Evolutionary conservation across 2,797 vertebrate species (phyloP), one percentile per base, ranked within the genome.

Genomic region (Cyprinella venusta): DNA sequence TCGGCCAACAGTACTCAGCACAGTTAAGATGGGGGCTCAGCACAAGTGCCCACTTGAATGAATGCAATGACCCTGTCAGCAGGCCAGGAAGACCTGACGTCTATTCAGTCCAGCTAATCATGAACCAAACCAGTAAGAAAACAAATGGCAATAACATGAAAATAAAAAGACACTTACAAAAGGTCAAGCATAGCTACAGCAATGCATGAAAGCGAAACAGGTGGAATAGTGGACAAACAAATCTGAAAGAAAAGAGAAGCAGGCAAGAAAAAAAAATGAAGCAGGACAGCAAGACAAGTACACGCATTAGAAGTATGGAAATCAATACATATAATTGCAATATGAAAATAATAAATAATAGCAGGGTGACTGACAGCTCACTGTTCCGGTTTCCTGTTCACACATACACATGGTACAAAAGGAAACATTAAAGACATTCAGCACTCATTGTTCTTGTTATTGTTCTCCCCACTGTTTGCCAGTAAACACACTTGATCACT

Each of bases 1-100:
- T 81, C 4, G 85, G 87, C 84, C 52, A 48, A 3, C 83, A 13
- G 2, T 8, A 79, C 88, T 92, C 90, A 92, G 90, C 91, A 89
- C 78, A 90, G 90, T 64, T 80, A 81, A 78, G 71, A 88, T 61
- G 64, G 83, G 86, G 54, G 77, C 90, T 91, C 91, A 91, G 91
- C 91, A 91, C 79, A 89, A 91, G 86, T 88, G 84, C 81, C 40
- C 0, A n/a, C 42, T 80, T 70, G 45, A 76, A 91, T 89, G 72
- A 89, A 86, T 50, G 40, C 6, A 72, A 54, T 33, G 8, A 65
- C 59, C n/a, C 40, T 26, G 38, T 81, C 50, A 86, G 64, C 36
- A 6, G 52, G 64, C 77, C 12, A 24, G 40, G 40, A 75, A 74
- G 65, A 64, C 63, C 56, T 68, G 69, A 68, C 42, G 16, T 69